Evolutionary conservation across 1,140 invertebrate genomes (phyloP).

Genomic region (Linepithema humile): DNA sequence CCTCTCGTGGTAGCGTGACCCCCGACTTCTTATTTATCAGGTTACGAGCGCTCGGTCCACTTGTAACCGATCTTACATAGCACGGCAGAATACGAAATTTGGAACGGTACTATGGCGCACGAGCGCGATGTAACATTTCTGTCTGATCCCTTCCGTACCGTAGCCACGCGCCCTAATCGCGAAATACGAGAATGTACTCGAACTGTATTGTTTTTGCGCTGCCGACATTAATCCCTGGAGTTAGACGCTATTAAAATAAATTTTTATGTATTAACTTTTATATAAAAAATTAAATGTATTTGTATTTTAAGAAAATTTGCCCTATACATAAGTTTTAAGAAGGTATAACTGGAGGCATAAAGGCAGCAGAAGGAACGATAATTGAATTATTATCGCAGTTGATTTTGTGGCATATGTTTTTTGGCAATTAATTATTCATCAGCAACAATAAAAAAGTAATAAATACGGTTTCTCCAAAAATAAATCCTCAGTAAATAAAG

Average conservation of each 20-base stretch:
- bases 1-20: slow-evolving; percentile 79
- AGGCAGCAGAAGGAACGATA: too few relatives aligned
- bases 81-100: slow-evolving; percentile 39
- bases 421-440: too few relatives aligned
- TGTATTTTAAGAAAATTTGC: neutral
- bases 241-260: neutral
- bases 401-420: too few relatives aligned
- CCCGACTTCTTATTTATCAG: slow-evolving; percentile 81
- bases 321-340: neutral
- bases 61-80: slow-evolving; percentile 66
- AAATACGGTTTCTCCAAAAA: too few relatives aligned
- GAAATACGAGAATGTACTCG: neutral
- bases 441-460: too few relatives aligned
- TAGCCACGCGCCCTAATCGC: neutral
- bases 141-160: too few relatives aligned
- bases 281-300: neutral
- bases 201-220: neutral
- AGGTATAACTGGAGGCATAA: too few relatives aligned
- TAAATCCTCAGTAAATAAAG: too few relatives aligned
- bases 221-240: neutral
- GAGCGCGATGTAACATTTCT: neutral
- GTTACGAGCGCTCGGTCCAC: slow-evolving; percentile 70
- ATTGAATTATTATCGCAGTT: too few relatives aligned
- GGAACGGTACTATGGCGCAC: neutral
- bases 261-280: neutral